These are phyloP conservation scores for Manacus vitellinus DNA, from an alignment of 2,113 vertebrate genomes.

Conservation along the genomic window DNA sequence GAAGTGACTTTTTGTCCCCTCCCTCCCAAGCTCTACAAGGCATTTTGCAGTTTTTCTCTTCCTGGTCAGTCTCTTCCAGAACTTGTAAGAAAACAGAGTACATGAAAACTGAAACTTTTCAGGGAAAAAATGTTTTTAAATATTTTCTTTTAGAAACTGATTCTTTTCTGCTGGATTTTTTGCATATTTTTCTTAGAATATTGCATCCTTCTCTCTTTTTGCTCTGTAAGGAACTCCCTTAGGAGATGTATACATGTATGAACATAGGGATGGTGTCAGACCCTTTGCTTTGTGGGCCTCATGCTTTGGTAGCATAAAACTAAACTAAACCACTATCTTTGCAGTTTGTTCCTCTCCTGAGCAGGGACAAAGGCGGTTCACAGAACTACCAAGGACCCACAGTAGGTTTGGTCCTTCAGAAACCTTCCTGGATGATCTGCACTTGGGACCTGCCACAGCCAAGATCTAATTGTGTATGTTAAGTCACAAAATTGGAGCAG, in stretches of 20 bases:
- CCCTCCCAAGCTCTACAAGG: background rate
- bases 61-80: background rate
- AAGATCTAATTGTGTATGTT: background rate
- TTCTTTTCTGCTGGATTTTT: background rate
- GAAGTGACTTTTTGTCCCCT: background rate
- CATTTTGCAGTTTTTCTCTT: slow-evolving; percentile 22
- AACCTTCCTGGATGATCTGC: background rate
- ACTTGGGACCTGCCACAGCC: background rate
- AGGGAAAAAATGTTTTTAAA: background rate
- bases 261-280: background rate
- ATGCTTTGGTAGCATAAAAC: background rate
- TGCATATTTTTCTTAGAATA: background rate
- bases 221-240: background rate
- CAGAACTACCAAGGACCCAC: background rate
- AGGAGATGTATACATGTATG: background rate
- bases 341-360: background rate
- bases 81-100: background rate
- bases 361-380: background rate
- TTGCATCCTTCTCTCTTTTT: background rate
- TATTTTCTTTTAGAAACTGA: background rate
- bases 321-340: background rate
- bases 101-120: background rate
- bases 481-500: background rate
- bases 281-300: background rate
- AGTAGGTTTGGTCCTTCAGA: background rate